Evolutionary conservation across 2,888 invertebrate species (phyloP).

Genomic region (Epistrophella euchroma): DNA sequence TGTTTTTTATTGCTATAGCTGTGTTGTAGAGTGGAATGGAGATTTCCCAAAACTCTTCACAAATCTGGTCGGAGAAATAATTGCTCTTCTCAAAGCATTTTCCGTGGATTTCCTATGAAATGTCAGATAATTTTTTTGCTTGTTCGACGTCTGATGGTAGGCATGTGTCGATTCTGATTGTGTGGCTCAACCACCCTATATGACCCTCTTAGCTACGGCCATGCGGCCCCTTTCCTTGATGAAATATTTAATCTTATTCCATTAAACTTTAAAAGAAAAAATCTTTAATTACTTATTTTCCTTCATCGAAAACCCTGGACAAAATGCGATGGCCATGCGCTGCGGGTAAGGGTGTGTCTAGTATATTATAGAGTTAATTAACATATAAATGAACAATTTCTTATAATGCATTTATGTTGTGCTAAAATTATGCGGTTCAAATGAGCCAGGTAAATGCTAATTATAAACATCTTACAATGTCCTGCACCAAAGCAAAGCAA

Average conservation of each 20-base stretch:
- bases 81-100: too few relatives aligned
- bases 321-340: conserved; percentile 7
- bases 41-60: too few relatives aligned
- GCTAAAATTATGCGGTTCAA: conserved; percentile 63
- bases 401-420: conserved; percentile 57
- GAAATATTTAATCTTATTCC: conserved; percentile 19
- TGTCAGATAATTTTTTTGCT: too few relatives aligned
- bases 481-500: conserved; percentile 20
- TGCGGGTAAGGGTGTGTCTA: neutral
- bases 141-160: too few relatives aligned
- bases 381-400: conserved; percentile 70
- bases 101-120: too few relatives aligned
- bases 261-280: conserved; percentile 8
- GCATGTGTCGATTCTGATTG: too few relatives aligned
- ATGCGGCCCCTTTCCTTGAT: neutral
- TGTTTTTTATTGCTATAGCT: too few relatives aligned
- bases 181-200: too few relatives aligned
- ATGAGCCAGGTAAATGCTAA: conserved; percentile 72
- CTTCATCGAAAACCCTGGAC: neutral
- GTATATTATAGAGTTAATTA: conserved; percentile 50
- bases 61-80: too few relatives aligned
- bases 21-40: too few relatives aligned
- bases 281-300: conserved; percentile 61
- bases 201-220: neutral
- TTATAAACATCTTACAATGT: conserved; percentile 66